These are phyloP conservation scores for Carpatolechia fugitivella DNA, from an alignment of 2,888 invertebrate species.

Conservation along the genomic window DNA sequence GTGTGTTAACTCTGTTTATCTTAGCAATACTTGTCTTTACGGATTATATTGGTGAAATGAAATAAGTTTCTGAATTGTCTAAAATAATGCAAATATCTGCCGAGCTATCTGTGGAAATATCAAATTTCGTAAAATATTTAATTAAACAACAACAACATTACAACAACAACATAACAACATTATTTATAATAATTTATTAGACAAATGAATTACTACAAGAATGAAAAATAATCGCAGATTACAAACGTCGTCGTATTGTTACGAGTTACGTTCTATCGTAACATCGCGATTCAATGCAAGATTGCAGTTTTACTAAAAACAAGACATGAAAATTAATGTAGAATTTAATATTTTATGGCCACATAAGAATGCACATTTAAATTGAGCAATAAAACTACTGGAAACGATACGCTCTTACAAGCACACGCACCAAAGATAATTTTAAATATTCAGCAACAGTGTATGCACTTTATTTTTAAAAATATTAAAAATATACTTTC, in stretches of 20 bases:
- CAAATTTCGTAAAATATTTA: too few relatives aligned
- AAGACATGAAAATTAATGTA: background rate
- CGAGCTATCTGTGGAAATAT: too few relatives aligned
- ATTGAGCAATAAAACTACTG: constrained; percentile 5
- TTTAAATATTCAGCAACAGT: constrained; percentile 1
- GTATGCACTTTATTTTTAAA: background rate
- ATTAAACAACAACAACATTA: too few relatives aligned
- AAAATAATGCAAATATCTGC: too few relatives aligned
- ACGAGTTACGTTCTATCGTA: too few relatives aligned
- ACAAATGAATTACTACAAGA: too few relatives aligned
- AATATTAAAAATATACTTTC: background rate
- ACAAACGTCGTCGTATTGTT: too few relatives aligned
- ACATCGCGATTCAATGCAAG: background rate
- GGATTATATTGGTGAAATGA: too few relatives aligned
- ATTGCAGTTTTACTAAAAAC: background rate
- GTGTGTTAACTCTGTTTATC: constrained; percentile 1
- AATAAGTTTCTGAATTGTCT: too few relatives aligned
- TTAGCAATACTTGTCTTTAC: background rate
- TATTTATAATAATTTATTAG: too few relatives aligned
- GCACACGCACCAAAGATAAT: background rate
- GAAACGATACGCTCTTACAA: constrained; percentile 1
- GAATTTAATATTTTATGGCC: background rate
- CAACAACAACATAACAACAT: too few relatives aligned
- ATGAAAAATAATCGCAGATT: too few relatives aligned
- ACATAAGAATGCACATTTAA: background rate